A percentile compares a stretch with the other conserved stretches of the same genome.
Evolutionary conservation across 2,888 invertebrate genomes (phyloP).

Genomic region (Acleris laterana): DNA sequence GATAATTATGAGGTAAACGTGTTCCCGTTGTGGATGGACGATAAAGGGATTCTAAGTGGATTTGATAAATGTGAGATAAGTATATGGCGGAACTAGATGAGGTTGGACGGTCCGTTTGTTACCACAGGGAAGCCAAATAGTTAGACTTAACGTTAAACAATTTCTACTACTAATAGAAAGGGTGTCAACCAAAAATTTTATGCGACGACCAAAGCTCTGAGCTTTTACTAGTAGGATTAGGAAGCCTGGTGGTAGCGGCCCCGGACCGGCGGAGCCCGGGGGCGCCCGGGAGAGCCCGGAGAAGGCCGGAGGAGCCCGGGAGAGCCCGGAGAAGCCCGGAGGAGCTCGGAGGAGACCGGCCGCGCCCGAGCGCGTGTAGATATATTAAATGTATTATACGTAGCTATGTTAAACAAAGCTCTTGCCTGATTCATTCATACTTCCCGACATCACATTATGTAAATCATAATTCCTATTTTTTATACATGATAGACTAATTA

Average conservation of each 20-base stretch:
- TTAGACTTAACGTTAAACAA: conserved; percentile 53
- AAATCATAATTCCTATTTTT: conserved; percentile 57
- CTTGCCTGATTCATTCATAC: conserved; percentile 64
- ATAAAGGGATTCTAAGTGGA: conserved; percentile 27
- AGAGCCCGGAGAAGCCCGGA: neutral
- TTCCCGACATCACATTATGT: conserved; percentile 59
- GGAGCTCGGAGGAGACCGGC: conserved; percentile 1
- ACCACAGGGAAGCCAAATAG: conserved; percentile 70
- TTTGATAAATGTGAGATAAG: conserved; percentile 21
- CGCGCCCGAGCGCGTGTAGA: conserved; percentile 13
- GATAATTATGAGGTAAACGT: conserved; percentile 23
- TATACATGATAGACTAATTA: conserved; percentile 56
- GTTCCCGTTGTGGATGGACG: conserved; percentile 21
- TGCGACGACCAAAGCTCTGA: conserved; percentile 80
- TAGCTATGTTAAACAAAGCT: conserved; percentile 60
- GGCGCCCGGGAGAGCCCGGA: neutral
- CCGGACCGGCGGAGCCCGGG: conserved; percentile 2
- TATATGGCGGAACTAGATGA: conserved; percentile 27
- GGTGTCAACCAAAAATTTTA: conserved; percentile 69
- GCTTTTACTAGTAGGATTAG: conserved; percentile 62
- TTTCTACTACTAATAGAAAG: conserved; percentile 52
- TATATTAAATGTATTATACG: conserved; percentile 41
- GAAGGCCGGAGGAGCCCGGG: too few relatives aligned
- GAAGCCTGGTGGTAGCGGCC: conserved; percentile 33
- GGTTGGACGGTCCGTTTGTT: conserved; percentile 45